These are phyloP conservation scores for Cephalotes varians DNA, from an alignment of 2,888 invertebrate species.

Conservation along the genomic window DNA sequence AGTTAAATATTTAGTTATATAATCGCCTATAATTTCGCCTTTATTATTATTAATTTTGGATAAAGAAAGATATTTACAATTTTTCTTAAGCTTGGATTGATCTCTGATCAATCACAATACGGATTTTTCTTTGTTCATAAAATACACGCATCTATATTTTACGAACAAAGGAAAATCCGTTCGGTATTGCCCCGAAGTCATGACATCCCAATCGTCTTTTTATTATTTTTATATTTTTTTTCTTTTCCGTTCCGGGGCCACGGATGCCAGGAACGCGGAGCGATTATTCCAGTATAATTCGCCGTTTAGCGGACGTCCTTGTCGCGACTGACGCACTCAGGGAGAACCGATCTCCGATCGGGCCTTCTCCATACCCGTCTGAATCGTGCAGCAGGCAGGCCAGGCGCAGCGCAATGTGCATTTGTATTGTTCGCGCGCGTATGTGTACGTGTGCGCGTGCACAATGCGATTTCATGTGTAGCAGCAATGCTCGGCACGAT, in stretches of 20 bases:
- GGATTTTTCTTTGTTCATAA: too few relatives aligned
- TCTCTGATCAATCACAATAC: background rate
- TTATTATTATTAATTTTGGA: background rate
- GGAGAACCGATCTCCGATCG: conserved; percentile 66
- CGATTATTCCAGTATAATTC: conserved; percentile 82
- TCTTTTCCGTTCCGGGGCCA: conserved; percentile 45
- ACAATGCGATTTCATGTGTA: conserved; percentile 54
- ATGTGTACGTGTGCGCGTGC: conserved; percentile 19
- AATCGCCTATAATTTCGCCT: background rate
- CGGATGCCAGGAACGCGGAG: conserved; percentile 68
- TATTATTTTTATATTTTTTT: too few relatives aligned
- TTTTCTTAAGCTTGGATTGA: background rate
- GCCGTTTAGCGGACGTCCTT: conserved; percentile 82
- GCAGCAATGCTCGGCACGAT: conserved; percentile 55
- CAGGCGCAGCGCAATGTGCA: background rate
- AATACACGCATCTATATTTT: background rate
- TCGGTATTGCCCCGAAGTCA: background rate
- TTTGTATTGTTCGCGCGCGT: conserved; percentile 23
- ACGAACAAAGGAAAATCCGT: conserved; percentile 38
- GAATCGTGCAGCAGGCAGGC: conserved; percentile 4
- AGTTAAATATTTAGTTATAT: background rate
- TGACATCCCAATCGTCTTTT: too few relatives aligned
- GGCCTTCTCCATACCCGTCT: conserved; percentile 32
- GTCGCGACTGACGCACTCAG: conserved; percentile 78
- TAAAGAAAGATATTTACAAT: background rate